Base-by-base conservation (phyloP, 2,113 vertebrate species). In the Hepsetus odoe region DNA sequence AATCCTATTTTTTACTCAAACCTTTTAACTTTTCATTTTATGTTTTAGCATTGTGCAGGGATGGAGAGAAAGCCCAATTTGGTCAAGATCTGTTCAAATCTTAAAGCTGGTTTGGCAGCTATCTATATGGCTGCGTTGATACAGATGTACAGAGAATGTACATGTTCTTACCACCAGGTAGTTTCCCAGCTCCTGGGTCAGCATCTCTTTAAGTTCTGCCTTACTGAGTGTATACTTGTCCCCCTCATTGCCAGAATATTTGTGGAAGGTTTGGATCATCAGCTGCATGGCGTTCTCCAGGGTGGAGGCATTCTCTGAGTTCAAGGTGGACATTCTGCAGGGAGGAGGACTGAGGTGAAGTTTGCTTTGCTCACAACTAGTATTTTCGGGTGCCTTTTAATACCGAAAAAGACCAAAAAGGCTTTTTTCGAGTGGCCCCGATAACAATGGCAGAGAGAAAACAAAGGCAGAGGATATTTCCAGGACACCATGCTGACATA, bases 221-320 rank as follows among this genome's bases (percentile, higher is more conserved):
- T 80, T 89, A 83, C 94, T 95, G 80, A 95, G 89, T 3, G 94
- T 95, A 53, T 94, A 92, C 76, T 95, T 96, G 89, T 95, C 90
- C 0, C 94, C 95, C 67, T 96, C 94, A 7, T 91, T 91, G 12
- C 95, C 94, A 0, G 94, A 94, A 53, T 96, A 96, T 83, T 95
- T 95, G 74, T 96, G 95, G 85, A 96, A 96, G 38, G 92, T 94
- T 82, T 89, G 90, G 84, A 96, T 95, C 91, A 97, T 82, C 12
- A 94, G 92, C 64, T 94, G 90, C 93, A 97, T 92, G 86, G 93
- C 93, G 14, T n/a, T 92, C 90, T 94, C 93, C 87, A 94, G 86
- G 55, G 89, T 92, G 84, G 93, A 89, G 79, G 82, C 70, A 0
- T 90, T 92, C 85, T 93, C 92, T 0, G 87, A 81, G 58, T 89